Percentiles rank a stretch among this genome's conserved stretches.
These are phyloP conservation scores for Salticus scenicus DNA, from an alignment of 2,888 invertebrate genomes.

Conservation along the genomic window DNA sequence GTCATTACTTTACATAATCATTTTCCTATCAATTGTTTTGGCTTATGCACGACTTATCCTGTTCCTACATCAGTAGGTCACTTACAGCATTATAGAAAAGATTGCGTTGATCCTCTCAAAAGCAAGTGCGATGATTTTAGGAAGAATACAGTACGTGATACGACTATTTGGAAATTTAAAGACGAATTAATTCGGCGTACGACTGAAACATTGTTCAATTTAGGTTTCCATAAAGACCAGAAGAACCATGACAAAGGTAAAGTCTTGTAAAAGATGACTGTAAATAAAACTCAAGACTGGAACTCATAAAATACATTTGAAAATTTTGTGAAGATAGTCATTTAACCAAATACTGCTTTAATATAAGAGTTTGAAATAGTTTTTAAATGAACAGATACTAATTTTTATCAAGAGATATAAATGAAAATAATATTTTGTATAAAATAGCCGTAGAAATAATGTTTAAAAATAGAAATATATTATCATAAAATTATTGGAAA, in stretches of 20 bases:
- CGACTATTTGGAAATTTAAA: conserved; percentile 91
- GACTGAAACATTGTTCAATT: conserved; percentile 82
- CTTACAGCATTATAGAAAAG: conserved; percentile 94
- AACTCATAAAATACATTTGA: too few relatives aligned
- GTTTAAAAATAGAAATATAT: too few relatives aligned
- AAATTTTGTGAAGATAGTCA: too few relatives aligned
- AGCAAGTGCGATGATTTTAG: conserved; percentile 87
- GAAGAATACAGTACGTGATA: conserved; percentile 87
- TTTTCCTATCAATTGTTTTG: conserved; percentile 90
- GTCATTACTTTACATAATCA: conserved; percentile 93
- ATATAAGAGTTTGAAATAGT: too few relatives aligned
- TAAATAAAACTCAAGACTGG: too few relatives aligned
- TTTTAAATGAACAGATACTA: too few relatives aligned
- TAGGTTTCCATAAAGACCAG: conserved; percentile 80
- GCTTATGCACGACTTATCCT: conserved; percentile 86
- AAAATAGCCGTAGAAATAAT: too few relatives aligned
- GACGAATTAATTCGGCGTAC: conserved; percentile 84
- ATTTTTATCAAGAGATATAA: too few relatives aligned
- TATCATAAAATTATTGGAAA: too few relatives aligned
- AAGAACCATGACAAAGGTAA: not conserved
- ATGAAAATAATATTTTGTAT: too few relatives aligned
- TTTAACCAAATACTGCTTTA: too few relatives aligned
- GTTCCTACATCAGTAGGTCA: conserved; percentile 89
- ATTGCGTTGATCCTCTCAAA: conserved; percentile 90
- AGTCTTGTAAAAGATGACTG: not conserved